Conservation (phyloP, 2,888 invertebrate species). For the Sarcophaga subvicina region DNA sequence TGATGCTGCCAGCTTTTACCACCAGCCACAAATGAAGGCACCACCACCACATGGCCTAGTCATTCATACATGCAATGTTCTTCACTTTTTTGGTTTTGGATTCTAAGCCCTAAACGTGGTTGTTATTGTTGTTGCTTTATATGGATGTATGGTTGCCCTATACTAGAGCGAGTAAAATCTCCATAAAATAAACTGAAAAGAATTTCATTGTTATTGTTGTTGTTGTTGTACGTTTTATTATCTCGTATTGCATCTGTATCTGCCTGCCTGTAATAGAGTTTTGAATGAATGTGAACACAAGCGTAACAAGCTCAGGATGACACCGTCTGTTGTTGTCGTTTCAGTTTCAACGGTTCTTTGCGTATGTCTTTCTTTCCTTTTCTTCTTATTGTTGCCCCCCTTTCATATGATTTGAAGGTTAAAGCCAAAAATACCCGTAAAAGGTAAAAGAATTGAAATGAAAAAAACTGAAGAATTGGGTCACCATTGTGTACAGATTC, state of each 20-base stretch:
- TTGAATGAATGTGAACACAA: slow-evolving; percentile 30
- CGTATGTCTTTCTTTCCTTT: slow-evolving; percentile 19
- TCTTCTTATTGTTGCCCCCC: neutral
- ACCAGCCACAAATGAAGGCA: neutral
- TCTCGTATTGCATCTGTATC: slow-evolving; percentile 33
- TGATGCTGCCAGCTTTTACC: neutral
- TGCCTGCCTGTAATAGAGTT: neutral
- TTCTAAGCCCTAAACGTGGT: slow-evolving; percentile 44
- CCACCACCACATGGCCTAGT: neutral
- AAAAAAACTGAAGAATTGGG: slow-evolving; percentile 19
- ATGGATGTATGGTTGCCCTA: neutral
- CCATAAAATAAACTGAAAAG: slow-evolving; percentile 34
- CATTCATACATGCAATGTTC: slow-evolving; percentile 6
- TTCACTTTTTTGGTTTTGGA: neutral
- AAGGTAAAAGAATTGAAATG: neutral
- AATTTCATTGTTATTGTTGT: slow-evolving; percentile 56
- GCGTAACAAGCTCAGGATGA: neutral
- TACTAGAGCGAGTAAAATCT: slow-evolving; percentile 48
- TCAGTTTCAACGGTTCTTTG: slow-evolving; percentile 53
- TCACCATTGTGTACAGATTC: slow-evolving; percentile 23
- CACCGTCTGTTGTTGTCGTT: slow-evolving; percentile 33
- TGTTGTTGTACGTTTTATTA: slow-evolving; percentile 50
- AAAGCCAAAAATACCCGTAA: slow-evolving; percentile 38
- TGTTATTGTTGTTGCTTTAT: slow-evolving; percentile 15
- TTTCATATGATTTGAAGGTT: slow-evolving; percentile 52